Conservation (phyloP, 2,113 vertebrate species). For the Otolemur garnettii region DNA sequence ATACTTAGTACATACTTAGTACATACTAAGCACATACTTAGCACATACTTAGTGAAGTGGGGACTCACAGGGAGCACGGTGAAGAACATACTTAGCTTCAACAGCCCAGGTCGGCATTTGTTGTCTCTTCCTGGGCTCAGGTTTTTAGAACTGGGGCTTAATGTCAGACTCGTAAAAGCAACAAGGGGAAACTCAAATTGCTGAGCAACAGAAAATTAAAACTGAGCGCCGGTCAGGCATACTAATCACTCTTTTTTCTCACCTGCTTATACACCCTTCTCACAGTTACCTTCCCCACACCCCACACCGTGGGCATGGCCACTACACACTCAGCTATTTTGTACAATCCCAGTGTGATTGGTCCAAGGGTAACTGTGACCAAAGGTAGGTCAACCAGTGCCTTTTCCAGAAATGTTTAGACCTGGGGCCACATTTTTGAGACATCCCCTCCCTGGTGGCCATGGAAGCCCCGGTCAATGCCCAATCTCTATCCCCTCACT, state of each 20-base stretch:
- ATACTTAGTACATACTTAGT: too few relatives aligned
- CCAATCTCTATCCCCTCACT: neutral
- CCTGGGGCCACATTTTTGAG: neutral
- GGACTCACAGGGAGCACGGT: too few relatives aligned
- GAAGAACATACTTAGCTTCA: neutral
- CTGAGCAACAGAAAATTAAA: neutral
- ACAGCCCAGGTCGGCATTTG: neutral
- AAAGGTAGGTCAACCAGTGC: neutral
- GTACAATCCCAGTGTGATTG: neutral
- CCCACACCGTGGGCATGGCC: neutral
- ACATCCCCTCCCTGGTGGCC: neutral
- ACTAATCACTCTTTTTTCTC: neutral
- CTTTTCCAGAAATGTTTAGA: neutral
- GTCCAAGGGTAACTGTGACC: neutral
- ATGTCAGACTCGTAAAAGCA: neutral
- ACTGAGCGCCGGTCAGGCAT: neutral
- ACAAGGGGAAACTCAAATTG: neutral
- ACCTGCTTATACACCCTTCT: accelerated
- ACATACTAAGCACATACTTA: too few relatives aligned
- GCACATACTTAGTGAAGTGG: too few relatives aligned
- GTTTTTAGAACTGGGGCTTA: conserved; percentile 8
- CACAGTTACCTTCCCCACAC: neutral
- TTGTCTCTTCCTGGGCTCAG: neutral
- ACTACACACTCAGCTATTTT: neutral
- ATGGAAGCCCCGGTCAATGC: neutral